Base-by-base conservation (phyloP, 2,888 invertebrate genomes). In the Chloromyia formosa region DNA sequence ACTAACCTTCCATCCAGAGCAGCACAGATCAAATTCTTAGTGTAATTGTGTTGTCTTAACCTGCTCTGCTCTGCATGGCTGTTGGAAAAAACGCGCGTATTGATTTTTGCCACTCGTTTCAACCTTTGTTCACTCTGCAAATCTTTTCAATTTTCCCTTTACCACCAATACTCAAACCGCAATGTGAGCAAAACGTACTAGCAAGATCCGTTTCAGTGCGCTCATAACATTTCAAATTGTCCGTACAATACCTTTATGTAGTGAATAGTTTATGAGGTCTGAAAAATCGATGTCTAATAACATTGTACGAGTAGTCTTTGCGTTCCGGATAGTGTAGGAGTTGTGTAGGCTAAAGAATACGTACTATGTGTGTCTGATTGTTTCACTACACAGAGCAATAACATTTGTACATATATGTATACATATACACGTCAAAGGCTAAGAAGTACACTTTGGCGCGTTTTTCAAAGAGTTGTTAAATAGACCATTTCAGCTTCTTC, bases 381-480 rank as follows among this genome's bases (percentile, higher is more conserved):
- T 35, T 35, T 35, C 27, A 35, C 27, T 35, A 35, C 27, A 2
- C 27, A 35, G 27, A 35, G 7, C 27, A 35, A 35, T 35, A 35
- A 35, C 3, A 35, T 35, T 35, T 10, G n/a, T n/a, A 49, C 49
- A 49, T n/a, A 49, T 12, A 49, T 49, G 10, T 10, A 10, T 2
- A 12, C 2, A 3, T n/a, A 10, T 49, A 49, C 16, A 10, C 10
- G 7, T 49, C 2, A 12, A 49, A 49, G 14, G 3, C 20, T 2
- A 20, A 20, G 56, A 56, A 56, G 56, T 56, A 56, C 56, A 54
- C 54, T 5, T 54, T n/a, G 16, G 16, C 12, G 12, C 16, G 54
- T 56, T 56, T 20, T 56, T 56, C 56, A 56, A 56, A 56, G 56
- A 56, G 56, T 56, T 56, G 56, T 56, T 56, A 56, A 56, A 56